phyloP scores from a whole-genome alignment of 2,888 invertebrate genomes.

The Heliconius charithonia region DNA sequence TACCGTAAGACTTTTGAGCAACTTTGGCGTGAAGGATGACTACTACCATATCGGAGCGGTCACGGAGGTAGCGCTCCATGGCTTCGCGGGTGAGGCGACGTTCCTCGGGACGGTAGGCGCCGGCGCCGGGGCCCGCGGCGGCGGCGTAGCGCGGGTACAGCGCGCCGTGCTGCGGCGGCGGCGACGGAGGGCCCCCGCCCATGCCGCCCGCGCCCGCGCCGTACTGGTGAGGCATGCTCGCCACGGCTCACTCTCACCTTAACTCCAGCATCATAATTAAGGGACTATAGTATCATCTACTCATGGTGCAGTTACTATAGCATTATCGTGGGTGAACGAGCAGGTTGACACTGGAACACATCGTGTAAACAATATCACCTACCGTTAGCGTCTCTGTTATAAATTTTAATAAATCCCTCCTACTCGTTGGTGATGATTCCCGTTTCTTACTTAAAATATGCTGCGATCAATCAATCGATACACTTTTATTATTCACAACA shows the following conservation, averaged over 20 bases:
- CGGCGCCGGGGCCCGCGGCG: conserved; percentile 83
- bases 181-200: conserved; percentile 92
- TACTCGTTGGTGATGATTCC: not conserved
- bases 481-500: conserved; percentile 80
- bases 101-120: conserved; percentile 89
- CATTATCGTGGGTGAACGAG: conserved; percentile 54
- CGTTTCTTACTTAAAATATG: conserved; percentile 21
- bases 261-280: conserved; percentile 63
- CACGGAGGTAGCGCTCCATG: conserved; percentile 98
- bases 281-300: conserved; percentile 47
- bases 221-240: conserved; percentile 92
- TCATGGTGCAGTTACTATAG: conserved; percentile 52
- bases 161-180: conserved; percentile 84
- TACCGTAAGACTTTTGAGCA: conserved; percentile 99
- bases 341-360: conserved; percentile 50
- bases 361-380: conserved; percentile 49
- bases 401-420: conserved; percentile 47
- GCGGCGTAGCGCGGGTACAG: conserved; percentile 86
- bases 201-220: conserved; percentile 86
- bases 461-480: conserved; percentile 65
- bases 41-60: conserved; percentile 97
- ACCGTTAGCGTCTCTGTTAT: conserved; percentile 54
- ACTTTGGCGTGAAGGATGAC: conserved; percentile 99
- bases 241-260: conserved; percentile 77
- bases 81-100: conserved; percentile 94